Base-by-base conservation (phyloP, 2,888 invertebrate genomes). In the Drosophila mayaguana region DNA sequence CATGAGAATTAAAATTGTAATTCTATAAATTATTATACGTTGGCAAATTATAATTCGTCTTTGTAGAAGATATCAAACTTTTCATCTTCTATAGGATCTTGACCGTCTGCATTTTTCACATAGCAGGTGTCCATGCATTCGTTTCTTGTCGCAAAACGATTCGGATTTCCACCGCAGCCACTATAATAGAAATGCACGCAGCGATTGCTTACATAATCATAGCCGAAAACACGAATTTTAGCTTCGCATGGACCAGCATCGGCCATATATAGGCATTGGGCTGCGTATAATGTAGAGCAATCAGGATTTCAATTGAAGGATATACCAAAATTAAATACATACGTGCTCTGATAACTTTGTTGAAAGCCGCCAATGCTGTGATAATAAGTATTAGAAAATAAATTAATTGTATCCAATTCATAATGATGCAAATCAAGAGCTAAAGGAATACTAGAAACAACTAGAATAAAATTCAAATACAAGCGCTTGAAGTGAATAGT, bases 161-260 rank as follows among this genome's bases (percentile, higher is more conserved):
- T 83, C 0, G 83, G 88, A 69, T 83, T 83, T 1, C 83, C 83
- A 1, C 86, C 83, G 38, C 83, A 83, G 12, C 83, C 88, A 0
- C 86, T 75, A n/a, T 88, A 83, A 22, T 48, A 57, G 45, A 57
- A 83, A 43, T 71, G 69, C 0, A 88, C 80, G 54, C 83, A 83
- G 0, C 78, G 77, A 75, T 83, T 83, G 3, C 64, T 75, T 1
- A 72, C 1, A 16, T 78, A 88, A 34, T 83, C 83, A 25, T 72
- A 83, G 45, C 86, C 83, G 68, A 76, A 83, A 14, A 88, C 83
- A 18, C 80, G 77, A 1, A 63, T 18, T 2, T 32, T 36, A 12
- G 51, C 45, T 4, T 66, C 25, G 42, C 83, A 83, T 18, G 75
- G 80, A 14, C 88, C 88, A 0, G 55, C 42, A 57, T 75, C 75